Evolutionary conservation across 2,797 vertebrate genomes (phyloP).

Genomic region (Liasis olivaceus): DNA sequence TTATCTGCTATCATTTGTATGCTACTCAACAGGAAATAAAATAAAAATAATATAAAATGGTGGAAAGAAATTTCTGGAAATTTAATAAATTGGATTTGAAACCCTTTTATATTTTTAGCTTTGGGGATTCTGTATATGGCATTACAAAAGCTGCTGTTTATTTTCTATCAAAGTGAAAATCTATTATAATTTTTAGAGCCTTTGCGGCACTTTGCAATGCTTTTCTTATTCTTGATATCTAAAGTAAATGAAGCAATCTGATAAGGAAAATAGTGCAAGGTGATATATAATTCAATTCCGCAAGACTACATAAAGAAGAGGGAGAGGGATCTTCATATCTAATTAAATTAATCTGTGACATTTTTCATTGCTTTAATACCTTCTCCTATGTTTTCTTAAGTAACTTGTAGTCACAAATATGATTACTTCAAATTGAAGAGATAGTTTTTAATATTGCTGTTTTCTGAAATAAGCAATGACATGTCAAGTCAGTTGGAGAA

Average conservation of each 20-base stretch:
- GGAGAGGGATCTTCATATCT: constrained; percentile 29
- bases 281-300: constrained; percentile 60
- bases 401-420: constrained; percentile 41
- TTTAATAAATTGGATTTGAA: constrained; percentile 53
- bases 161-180: constrained; percentile 58
- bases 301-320: constrained; percentile 42
- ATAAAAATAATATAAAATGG: constrained; percentile 44
- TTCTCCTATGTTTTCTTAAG: constrained; percentile 35
- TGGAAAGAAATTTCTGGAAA: constrained; percentile 40
- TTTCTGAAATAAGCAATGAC: constrained; percentile 47
- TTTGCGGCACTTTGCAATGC: not conserved
- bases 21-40: constrained; percentile 51
- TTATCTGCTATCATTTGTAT: constrained; percentile 42
- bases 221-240: constrained; percentile 14
- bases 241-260: constrained; percentile 47
- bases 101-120: constrained; percentile 38
- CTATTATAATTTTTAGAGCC: constrained; percentile 42
- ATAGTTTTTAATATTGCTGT: constrained; percentile 34
- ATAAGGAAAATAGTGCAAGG: constrained; percentile 51
- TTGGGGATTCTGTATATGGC: constrained; percentile 43
- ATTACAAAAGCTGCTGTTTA: constrained; percentile 53
- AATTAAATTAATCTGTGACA: constrained; percentile 50
- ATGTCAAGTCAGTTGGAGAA: constrained; percentile 50
- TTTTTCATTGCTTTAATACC: constrained; percentile 43
- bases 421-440: constrained; percentile 60